phyloP scores from a whole-genome alignment of 2,888 invertebrate genomes.

The Cataglyphis rosenhaueri region DNA sequence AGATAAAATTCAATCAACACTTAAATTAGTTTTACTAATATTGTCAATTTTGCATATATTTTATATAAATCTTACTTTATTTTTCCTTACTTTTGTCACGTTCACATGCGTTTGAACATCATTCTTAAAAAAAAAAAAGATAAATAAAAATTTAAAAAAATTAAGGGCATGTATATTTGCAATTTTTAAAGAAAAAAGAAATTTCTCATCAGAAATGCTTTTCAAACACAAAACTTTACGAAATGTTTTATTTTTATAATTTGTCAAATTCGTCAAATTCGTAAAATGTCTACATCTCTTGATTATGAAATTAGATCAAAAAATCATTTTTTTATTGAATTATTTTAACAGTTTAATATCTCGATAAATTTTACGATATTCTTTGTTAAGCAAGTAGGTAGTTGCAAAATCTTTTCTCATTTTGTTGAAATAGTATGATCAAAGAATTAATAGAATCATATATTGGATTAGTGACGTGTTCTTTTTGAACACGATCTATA shows the following conservation, averaged over 20 bases:
- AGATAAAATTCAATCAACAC: neutral
- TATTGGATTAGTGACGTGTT: neutral
- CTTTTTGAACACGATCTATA: neutral
- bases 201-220: neutral
- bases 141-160: neutral
- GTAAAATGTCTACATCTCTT: neutral
- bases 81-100: neutral
- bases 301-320: neutral
- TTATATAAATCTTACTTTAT: neutral
- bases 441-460: constrained; percentile 13
- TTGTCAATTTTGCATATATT: neutral
- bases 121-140: neutral
- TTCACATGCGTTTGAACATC: neutral
- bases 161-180: neutral
- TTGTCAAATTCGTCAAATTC: neutral
- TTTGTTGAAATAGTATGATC: constrained; percentile 6
- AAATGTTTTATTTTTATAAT: neutral
- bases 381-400: neutral
- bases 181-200: neutral
- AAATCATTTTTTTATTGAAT: constrained; percentile 2
- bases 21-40: neutral
- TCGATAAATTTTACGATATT: constrained; percentile 11
- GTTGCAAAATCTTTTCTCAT: constrained; percentile 15
- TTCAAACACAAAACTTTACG: neutral
- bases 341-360: constrained; percentile 27